These are phyloP conservation scores for Toxostoma redivivum DNA, from an alignment of 2,113 vertebrate species.

Conservation along the genomic window DNA sequence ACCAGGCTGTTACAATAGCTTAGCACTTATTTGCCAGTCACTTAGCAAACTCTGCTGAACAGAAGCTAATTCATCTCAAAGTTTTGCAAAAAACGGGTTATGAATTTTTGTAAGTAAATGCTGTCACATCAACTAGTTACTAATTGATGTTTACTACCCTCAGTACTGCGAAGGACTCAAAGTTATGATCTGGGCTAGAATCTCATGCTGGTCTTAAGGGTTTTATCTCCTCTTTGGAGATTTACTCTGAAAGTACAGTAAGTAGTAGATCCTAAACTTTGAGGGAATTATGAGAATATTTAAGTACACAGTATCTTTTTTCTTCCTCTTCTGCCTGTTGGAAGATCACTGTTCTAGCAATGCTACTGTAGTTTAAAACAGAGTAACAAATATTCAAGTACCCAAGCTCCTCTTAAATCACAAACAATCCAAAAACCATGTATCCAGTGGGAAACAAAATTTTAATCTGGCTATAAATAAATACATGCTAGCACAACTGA, in stretches of 20 bases:
- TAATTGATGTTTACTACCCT: background rate
- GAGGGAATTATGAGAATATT: background rate
- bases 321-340: background rate
- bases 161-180: background rate
- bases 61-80: background rate
- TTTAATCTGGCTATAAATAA: background rate
- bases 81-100: rapidly evolving
- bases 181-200: background rate
- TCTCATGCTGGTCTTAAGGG: background rate
- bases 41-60: background rate
- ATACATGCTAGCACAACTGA: background rate
- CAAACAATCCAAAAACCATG: background rate
- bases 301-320: background rate
- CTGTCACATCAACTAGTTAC: background rate
- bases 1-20: background rate
- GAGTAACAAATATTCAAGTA: background rate
- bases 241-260: background rate
- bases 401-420: background rate
- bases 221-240: background rate
- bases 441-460: background rate
- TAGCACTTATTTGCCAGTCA: background rate
- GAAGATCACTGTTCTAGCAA: background rate
- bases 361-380: background rate
- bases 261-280: background rate
- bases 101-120: background rate